Evolutionary conservation across 2,113 vertebrate species (phyloP).

Genomic region (Sinocyclocheilus maitianheensis): DNA sequence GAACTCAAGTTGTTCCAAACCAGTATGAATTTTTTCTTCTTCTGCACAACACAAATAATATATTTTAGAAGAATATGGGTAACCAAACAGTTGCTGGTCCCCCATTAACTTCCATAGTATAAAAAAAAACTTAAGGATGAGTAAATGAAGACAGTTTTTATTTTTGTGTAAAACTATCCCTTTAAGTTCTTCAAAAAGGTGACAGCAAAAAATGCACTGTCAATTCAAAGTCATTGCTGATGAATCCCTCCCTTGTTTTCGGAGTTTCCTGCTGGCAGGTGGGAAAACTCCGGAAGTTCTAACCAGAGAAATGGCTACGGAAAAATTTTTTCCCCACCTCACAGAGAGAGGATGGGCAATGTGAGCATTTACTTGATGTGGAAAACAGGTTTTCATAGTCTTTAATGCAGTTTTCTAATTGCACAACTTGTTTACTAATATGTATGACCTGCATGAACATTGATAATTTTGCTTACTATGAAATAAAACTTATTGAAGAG

Average conservation of each 20-base stretch:
- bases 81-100: too few relatives aligned
- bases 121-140: too few relatives aligned
- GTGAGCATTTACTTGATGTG: neutral
- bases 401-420: constrained; percentile 30
- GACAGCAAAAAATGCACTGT: neutral
- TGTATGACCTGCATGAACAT: neutral
- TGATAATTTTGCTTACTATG: neutral
- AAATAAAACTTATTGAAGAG: neutral
- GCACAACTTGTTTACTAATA: constrained; percentile 4
- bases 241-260: neutral
- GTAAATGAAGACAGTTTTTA: too few relatives aligned
- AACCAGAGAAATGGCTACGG: neutral
- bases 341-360: neutral
- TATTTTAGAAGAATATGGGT: too few relatives aligned
- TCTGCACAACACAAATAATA: too few relatives aligned
- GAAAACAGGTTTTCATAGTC: neutral
- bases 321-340: neutral
- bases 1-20: too few relatives aligned
- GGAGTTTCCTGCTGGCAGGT: neutral
- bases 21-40: too few relatives aligned
- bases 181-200: neutral
- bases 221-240: neutral
- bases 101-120: too few relatives aligned
- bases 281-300: neutral
- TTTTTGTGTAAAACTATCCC: too few relatives aligned